Base-by-base conservation (phyloP, 2,888 invertebrate genomes). In the Sicus ferrugineus region DNA sequence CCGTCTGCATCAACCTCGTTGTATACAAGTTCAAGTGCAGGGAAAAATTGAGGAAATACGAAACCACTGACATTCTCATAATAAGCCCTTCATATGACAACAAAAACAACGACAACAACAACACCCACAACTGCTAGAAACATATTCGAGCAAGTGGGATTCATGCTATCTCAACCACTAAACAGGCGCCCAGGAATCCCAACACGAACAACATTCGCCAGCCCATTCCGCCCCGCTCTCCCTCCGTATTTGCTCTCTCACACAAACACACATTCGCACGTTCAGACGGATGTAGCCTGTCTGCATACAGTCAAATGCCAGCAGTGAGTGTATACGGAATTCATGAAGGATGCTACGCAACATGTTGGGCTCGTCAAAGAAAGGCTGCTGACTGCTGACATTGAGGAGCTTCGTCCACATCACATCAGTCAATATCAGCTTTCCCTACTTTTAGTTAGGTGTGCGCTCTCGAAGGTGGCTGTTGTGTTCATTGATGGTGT, bases 271-370 rank as follows among this genome's bases (percentile, higher is more conserved):
- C 11, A 3, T n/a, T 6, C 38, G 7, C 6, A 42, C 9, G 16
- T n/a, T 42, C 42, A 11, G n/a, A 11, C 42, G 34, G 34, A 42
- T n/a, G 42, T 42, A 16, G 42, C n/a, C 9, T 42, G 16, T 42
- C 3, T 42, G 9, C n/a, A 11, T 42, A n/a, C 5, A 72, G 77
- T 79, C 78, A 77, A 78, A 78, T 80, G 77, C 78, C 78, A 78
- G 78, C 70, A 78, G 74, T 69, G 28, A 65, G 74, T 61, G 59
- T n/a, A n/a, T n/a, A 30, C 38, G 62, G 48, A 38, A 70, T 65
- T 69, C 38, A 14, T 14, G 14, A 42, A 58, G 58, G 59, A 67
- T 67, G 67, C 67, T 67, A 48, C 26, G 67, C 67, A 67, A 67
- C 66, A 67, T 59, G 67, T 58, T 67, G 67, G 26, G 23, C 21